Conservation (phyloP, 2,888 invertebrate species). For the Spicauda simplicius region DNA sequence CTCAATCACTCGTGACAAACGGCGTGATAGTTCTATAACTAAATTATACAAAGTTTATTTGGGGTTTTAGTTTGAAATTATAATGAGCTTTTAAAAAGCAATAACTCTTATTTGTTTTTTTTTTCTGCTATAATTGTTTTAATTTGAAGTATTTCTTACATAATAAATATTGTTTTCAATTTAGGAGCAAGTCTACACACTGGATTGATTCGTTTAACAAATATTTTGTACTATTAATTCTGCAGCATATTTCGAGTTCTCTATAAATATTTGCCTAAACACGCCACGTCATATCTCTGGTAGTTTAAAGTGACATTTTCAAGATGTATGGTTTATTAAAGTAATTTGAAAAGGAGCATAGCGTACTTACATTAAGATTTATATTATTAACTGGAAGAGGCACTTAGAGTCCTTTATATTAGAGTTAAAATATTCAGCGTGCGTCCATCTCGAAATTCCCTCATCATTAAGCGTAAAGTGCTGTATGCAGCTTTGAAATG, state of each 20-base stretch:
- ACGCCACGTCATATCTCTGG: slow-evolving; percentile 12
- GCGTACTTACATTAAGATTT: neutral
- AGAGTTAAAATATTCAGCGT: neutral
- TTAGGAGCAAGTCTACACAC: too few relatives aligned
- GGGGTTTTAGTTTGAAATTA: too few relatives aligned
- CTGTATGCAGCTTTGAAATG: slow-evolving; percentile 19
- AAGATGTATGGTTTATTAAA: neutral
- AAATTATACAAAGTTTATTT: too few relatives aligned
- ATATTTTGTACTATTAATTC: slow-evolving; percentile 20
- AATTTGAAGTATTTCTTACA: too few relatives aligned
- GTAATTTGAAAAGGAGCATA: neutral
- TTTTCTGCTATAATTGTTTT: too few relatives aligned
- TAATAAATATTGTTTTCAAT: too few relatives aligned
- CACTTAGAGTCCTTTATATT: neutral
- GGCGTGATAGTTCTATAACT: too few relatives aligned
- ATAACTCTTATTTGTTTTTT: too few relatives aligned
- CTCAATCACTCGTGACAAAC: too few relatives aligned
- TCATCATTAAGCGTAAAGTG: slow-evolving; percentile 24
- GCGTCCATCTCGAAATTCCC: slow-evolving; percentile 17
- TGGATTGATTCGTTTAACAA: slow-evolving; percentile 13
- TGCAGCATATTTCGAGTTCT: slow-evolving; percentile 24
- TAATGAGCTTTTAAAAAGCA: too few relatives aligned
- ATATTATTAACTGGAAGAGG: too few relatives aligned
- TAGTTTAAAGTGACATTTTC: neutral
- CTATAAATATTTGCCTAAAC: slow-evolving; percentile 32